Evolutionary conservation across 2,888 invertebrate species (phyloP).

Genomic region (Nudaria mundana): DNA sequence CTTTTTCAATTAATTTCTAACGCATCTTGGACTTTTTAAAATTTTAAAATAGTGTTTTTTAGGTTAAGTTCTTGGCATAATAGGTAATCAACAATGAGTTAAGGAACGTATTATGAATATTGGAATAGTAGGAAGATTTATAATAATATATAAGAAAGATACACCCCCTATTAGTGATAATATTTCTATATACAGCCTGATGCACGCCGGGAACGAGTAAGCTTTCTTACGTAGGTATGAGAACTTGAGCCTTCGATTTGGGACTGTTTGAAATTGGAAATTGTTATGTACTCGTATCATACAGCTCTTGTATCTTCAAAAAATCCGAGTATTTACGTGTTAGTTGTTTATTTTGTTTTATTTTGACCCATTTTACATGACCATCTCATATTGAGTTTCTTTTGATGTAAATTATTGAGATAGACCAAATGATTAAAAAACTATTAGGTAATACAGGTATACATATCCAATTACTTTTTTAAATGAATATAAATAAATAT

Average conservation of each 20-base stretch:
- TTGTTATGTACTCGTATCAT: constrained; percentile 40
- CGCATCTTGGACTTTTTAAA: too few species aligned
- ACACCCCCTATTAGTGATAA: constrained; percentile 8
- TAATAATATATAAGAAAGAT: background rate
- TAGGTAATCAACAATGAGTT: too few species aligned
- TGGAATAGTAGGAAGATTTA: too few species aligned
- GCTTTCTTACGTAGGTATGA: constrained; percentile 59
- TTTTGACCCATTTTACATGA: constrained; percentile 26
- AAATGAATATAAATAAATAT: too few species aligned
- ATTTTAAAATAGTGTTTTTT: too few species aligned
- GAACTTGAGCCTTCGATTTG: constrained; percentile 47
- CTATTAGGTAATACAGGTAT: too few species aligned
- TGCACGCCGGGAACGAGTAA: constrained; percentile 29
- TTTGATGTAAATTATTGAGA: background rate
- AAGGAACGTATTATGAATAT: too few species aligned
- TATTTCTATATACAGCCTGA: constrained; percentile 37
- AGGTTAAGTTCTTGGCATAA: too few species aligned
- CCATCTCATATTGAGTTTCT: constrained; percentile 5
- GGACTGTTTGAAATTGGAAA: constrained; percentile 44
- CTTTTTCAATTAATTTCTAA: too few species aligned
- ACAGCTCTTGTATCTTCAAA: constrained; percentile 17
- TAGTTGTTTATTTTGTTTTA: constrained; percentile 34
- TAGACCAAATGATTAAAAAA: too few species aligned
- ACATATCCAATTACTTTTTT: too few species aligned
- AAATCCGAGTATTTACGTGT: constrained; percentile 37